phyloP scores from a whole-genome alignment of 2,888 invertebrate genomes.

The Watsonalla binaria region DNA sequence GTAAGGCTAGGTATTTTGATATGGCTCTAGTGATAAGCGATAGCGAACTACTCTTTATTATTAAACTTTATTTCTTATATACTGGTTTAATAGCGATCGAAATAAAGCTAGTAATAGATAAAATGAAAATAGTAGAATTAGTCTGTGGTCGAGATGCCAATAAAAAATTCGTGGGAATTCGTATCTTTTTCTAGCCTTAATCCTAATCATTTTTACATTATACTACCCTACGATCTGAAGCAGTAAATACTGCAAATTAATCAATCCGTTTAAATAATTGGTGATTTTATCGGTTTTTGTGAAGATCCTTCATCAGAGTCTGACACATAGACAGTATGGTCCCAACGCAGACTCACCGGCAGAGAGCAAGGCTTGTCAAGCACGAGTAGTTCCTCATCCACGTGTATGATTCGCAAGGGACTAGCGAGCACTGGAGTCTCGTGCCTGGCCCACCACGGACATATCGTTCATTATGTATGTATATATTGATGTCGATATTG shows the following conservation, averaged over 20 bases:
- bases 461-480: slow-evolving; percentile 34
- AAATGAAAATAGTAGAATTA: too few species aligned
- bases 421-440: slow-evolving; percentile 91
- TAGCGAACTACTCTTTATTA: background rate
- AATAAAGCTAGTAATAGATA: too few species aligned
- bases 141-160: too few species aligned
- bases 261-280: too few species aligned
- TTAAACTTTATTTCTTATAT: too few species aligned
- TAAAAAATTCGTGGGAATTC: too few species aligned
- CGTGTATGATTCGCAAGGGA: slow-evolving; percentile 88
- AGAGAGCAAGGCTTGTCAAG: slow-evolving; percentile 94
- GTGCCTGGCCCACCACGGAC: slow-evolving; percentile 83
- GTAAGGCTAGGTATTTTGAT: background rate
- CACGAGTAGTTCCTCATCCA: slow-evolving; percentile 91
- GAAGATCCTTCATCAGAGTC: slow-evolving; percentile 35
- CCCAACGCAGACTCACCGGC: slow-evolving; percentile 83
- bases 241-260: too few species aligned
- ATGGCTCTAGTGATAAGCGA: background rate
- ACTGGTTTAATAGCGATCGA: too few species aligned
- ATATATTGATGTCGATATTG: slow-evolving; percentile 36
- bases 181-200: too few species aligned
- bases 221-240: too few species aligned
- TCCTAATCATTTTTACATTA: too few species aligned
- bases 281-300: background rate
- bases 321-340: slow-evolving; percentile 40